These are phyloP conservation scores for Copidosoma floridanum DNA, from an alignment of 1,140 invertebrate species.

Conservation along the genomic window DNA sequence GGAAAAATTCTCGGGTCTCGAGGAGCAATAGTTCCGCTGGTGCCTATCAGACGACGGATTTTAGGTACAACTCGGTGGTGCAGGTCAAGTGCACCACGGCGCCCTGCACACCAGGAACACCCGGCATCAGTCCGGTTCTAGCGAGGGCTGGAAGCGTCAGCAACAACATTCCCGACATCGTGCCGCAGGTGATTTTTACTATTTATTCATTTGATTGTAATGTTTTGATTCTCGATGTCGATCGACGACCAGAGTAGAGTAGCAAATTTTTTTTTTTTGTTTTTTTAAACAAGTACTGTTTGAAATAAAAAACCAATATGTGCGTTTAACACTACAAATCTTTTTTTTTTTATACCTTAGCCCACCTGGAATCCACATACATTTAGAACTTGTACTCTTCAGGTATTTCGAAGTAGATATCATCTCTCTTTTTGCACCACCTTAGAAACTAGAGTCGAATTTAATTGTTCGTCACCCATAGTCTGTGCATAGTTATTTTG, in stretches of 20 bases:
- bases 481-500: too few species aligned
- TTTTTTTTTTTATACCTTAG: conserved; percentile 29
- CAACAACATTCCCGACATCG: conserved; percentile 47
- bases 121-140: conserved; percentile 50
- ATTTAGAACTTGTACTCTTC: conserved; percentile 50
- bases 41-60: conserved; percentile 48
- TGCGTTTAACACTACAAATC: not conserved
- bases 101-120: conserved; percentile 50
- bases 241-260: too few species aligned
- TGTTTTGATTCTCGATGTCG: too few species aligned
- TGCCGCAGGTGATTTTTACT: conserved; percentile 46
- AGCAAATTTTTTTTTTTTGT: too few species aligned
- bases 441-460: too few species aligned
- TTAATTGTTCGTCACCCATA: too few species aligned
- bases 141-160: conserved; percentile 47
- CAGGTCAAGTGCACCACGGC: conserved; percentile 47
- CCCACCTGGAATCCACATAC: conserved; percentile 49
- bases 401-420: conserved; percentile 44
- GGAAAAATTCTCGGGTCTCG: conserved; percentile 45
- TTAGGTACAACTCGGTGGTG: conserved; percentile 48
- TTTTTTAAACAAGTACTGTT: too few species aligned
- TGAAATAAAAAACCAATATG: too few species aligned
- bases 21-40: conserved; percentile 51
- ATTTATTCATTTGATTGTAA: not conserved
- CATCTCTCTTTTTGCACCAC: conserved; percentile 6